Evolutionary conservation across 2,888 invertebrate genomes (phyloP).

Genomic region (Callimorpha dominula): DNA sequence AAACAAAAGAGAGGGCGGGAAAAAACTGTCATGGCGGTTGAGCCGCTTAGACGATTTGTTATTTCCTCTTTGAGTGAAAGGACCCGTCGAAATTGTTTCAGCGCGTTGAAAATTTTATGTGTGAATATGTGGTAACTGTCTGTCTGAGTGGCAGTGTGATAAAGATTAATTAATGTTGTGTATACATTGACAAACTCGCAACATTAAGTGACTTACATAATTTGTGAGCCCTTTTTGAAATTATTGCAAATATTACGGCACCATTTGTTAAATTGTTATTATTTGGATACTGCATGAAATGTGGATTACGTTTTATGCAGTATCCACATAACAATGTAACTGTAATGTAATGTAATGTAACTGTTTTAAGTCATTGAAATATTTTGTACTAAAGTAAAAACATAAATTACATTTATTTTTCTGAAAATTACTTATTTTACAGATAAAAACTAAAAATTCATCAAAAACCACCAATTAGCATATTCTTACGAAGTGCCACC

Average conservation of each 20-base stretch:
- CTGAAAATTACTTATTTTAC: no score
- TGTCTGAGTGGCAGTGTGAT: conserved; percentile 16
- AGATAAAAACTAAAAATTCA: no score
- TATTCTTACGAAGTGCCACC: no score
- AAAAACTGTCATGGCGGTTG: conserved; percentile 49
- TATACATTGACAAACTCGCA: conserved; percentile 27
- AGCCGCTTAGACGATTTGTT: conserved; percentile 45
- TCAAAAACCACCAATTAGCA: no score
- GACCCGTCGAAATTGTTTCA: conserved; percentile 42
- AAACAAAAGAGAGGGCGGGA: conserved; percentile 36
- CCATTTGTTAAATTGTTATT: neutral
- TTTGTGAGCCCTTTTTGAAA: conserved; percentile 6
- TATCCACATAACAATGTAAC: no score
- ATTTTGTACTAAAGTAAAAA: no score
- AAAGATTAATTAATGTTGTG: conserved; percentile 37
- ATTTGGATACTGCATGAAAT: neutral
- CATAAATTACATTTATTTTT: no score
- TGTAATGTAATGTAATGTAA: no score
- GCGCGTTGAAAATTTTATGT: conserved; percentile 32
- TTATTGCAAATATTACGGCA: neutral
- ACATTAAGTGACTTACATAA: conserved; percentile 24
- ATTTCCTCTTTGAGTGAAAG: conserved; percentile 43
- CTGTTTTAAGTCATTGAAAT: no score
- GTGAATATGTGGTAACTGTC: conserved; percentile 26
- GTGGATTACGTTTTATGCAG: no score